These are phyloP conservation scores for Entomyzon cyanotis DNA, from an alignment of 2,113 vertebrate genomes.

Conservation along the genomic window DNA sequence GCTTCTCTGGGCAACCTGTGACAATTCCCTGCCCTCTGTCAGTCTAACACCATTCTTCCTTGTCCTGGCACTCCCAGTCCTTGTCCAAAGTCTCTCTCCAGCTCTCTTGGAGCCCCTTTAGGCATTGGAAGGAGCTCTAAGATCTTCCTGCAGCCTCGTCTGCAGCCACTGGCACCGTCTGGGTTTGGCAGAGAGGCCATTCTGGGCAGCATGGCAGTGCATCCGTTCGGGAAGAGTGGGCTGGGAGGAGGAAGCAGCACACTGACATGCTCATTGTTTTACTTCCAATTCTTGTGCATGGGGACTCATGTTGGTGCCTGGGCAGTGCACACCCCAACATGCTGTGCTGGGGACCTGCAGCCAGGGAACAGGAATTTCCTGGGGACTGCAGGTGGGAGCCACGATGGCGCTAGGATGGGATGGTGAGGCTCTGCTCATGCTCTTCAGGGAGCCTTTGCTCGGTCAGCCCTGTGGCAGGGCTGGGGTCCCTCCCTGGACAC, in stretches of 20 bases:
- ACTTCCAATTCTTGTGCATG: fast-evolving
- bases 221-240: background rate
- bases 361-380: background rate
- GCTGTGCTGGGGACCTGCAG: background rate
- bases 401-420: fast-evolving
- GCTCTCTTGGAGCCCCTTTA: background rate
- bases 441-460: background rate
- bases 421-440: background rate
- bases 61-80: background rate
- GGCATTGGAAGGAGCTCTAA: background rate
- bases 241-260: background rate
- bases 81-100: background rate
- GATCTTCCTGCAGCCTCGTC: background rate
- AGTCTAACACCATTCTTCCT: background rate
- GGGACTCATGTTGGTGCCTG: background rate
- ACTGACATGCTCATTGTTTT: background rate
- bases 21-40: background rate
- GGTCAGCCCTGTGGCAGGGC: background rate
- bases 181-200: background rate
- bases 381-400: background rate
- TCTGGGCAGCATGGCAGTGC: background rate
- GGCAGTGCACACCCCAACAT: background rate
- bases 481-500: background rate
- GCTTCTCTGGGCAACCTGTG: background rate
- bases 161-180: fast-evolving